Conservation (phyloP, 2,888 invertebrate species). For the Eupithecia dodoneata region DNA sequence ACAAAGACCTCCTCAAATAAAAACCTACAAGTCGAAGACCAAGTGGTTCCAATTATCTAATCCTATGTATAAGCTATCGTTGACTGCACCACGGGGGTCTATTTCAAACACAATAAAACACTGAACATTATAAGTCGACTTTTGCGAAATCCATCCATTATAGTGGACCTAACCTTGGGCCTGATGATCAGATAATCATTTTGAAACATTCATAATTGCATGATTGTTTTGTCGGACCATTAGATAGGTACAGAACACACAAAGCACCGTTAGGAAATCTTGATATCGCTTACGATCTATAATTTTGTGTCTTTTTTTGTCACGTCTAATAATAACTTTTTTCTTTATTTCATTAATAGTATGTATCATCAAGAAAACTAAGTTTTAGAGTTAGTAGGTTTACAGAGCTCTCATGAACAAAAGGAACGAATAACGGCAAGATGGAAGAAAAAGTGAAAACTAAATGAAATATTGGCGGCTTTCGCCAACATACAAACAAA, state of each 20-base stretch:
- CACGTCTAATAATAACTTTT: no score
- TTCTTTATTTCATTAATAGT: no score
- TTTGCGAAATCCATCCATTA: slow-evolving; percentile 22
- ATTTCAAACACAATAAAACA: neutral
- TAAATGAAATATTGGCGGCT: no score
- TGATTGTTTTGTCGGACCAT: slow-evolving; percentile 21
- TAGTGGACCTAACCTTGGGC: slow-evolving; percentile 22
- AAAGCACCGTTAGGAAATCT: neutral
- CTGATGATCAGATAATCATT: slow-evolving; percentile 34
- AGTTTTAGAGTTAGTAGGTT: no score
- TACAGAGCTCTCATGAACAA: neutral
- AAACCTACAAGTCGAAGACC: neutral
- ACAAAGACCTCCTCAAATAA: neutral
- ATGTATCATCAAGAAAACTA: no score
- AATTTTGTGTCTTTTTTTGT: neutral
- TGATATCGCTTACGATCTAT: neutral
- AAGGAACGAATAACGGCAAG: no score
- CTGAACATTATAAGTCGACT: neutral
- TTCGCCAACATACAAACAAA: no score
- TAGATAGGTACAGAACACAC: neutral
- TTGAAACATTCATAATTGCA: slow-evolving; percentile 31
- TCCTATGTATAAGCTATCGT: neutral
- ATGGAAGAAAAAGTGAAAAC: no score
- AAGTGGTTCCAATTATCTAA: neutral
- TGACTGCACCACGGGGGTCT: slow-evolving; percentile 1